Conservation (phyloP, 1,140 invertebrate genomes). For the Cotesia chilonis region DNA sequence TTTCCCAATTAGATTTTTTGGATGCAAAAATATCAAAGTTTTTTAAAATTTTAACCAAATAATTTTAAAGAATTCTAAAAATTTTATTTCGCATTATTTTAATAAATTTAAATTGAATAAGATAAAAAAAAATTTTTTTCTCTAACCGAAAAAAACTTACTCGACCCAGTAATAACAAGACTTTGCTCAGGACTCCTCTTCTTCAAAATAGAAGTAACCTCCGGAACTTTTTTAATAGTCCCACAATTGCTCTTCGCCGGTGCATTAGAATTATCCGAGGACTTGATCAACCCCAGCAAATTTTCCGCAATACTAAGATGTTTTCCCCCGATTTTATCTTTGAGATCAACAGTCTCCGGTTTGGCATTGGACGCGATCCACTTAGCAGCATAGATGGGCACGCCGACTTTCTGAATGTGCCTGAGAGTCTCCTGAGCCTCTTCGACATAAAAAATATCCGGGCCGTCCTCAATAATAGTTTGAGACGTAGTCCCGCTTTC, state of each 20-base stretch:
- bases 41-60: too few relatives aligned
- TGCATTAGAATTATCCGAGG: conserved; percentile 50
- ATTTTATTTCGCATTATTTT: too few relatives aligned
- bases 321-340: conserved; percentile 47
- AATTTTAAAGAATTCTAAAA: not conserved
- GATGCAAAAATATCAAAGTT: too few relatives aligned
- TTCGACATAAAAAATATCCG: conserved; percentile 72
- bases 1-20: too few relatives aligned
- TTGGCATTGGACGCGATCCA: conserved; percentile 70
- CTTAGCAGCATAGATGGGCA: conserved; percentile 70
- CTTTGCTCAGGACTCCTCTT: conserved; percentile 68
- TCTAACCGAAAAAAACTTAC: conserved; percentile 45
- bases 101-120: too few relatives aligned
- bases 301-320: conserved; percentile 59
- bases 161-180: conserved; percentile 51
- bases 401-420: conserved; percentile 73
- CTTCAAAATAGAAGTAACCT: conserved; percentile 70
- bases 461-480: conserved; percentile 64
- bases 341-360: conserved; percentile 60
- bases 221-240: conserved; percentile 56
- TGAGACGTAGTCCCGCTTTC: conserved; percentile 70
- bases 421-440: conserved; percentile 76
- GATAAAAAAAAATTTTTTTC: not conserved
- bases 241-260: conserved; percentile 41
- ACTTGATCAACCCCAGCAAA: conserved; percentile 61